Evolutionary conservation across 2,888 invertebrate genomes (phyloP).

Genomic region (Dolichopus griseipennis): DNA sequence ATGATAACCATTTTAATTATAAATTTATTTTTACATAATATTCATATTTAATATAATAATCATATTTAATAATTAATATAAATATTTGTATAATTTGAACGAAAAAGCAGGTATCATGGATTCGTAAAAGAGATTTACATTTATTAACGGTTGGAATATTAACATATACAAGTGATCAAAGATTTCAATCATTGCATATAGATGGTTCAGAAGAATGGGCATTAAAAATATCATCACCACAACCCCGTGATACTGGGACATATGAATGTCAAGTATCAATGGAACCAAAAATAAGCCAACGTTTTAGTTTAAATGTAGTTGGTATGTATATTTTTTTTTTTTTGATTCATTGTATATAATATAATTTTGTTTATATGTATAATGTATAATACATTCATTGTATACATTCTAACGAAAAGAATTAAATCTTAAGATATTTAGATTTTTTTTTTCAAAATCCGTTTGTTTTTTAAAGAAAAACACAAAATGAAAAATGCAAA

Average conservation of each 20-base stretch:
- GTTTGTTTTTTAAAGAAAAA: no score
- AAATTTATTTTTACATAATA: no score
- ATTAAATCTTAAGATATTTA: no score
- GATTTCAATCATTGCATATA: conserved; percentile 59
- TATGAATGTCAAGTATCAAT: conserved; percentile 70
- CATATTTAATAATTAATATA: no score
- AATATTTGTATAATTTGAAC: neutral
- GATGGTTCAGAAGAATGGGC: conserved; percentile 66
- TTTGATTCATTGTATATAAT: neutral
- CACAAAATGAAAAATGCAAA: no score
- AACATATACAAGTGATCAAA: conserved; percentile 62
- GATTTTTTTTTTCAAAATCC: no score
- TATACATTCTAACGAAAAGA: no score
- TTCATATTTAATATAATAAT: no score
- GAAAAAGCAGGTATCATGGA: conserved; percentile 64
- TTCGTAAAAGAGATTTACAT: conserved; percentile 70
- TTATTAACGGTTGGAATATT: conserved; percentile 62
- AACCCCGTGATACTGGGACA: conserved; percentile 56
- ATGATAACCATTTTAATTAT: no score
- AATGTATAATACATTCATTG: no score
- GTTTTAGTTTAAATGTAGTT: conserved; percentile 59
- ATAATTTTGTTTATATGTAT: no score
- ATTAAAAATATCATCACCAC: conserved; percentile 57
- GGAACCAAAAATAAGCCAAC: conserved; percentile 65
- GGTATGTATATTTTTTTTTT: conserved; percentile 48